Evolutionary conservation across 2,113 vertebrate species (phyloP), one percentile per base, ranked within the genome.

Genomic region (Lepidothrix coronata): DNA sequence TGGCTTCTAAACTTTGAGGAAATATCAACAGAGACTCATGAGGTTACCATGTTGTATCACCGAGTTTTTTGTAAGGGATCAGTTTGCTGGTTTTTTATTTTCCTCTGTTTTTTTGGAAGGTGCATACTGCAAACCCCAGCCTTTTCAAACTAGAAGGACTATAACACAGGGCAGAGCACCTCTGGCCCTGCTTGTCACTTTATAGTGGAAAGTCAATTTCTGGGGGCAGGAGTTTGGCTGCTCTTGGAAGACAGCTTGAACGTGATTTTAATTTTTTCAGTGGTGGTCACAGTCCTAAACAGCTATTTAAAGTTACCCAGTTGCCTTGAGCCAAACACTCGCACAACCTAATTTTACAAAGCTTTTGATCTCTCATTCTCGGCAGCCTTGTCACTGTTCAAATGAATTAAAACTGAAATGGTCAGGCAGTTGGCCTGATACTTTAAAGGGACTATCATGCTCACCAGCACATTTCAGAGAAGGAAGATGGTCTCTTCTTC

Each of bases 321-420:
- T 43, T 61, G 57, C 68, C 80, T 93, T 84, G 54, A 94, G 73
- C 35, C 71, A 77, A 92, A 54, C 41, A 30, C 33, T 71, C 5
- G 0, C 18, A 33, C 44, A 81, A 78, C 63, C n/a, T 88, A 76
- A 91, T 82, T 91, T 85, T 90, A 67, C 39, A 81, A 83, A 85
- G 68, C 49, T 88, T 95, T 94, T 95, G 81, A 94, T 90, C 51
- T 94, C 33, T 88, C 39, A 48, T 84, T 39, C n/a, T 31, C 31
- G 30, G n/a, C 33, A 90, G 17, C 30, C 43, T 72, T 90, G 28
- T 52, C 35, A 63, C 20, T 92, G 43, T 35, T 81, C 52, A 33
- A 73, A 37, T 35, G 33, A 90, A 61, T 72, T 88, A 79, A 72
- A 93, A 70, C 51, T 18, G n/a, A 80, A 88, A 86, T 46, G 84